Evolutionary conservation across 1,140 invertebrate species (phyloP), one percentile per base, ranked within the genome.

Genomic region (Atta texana): DNA sequence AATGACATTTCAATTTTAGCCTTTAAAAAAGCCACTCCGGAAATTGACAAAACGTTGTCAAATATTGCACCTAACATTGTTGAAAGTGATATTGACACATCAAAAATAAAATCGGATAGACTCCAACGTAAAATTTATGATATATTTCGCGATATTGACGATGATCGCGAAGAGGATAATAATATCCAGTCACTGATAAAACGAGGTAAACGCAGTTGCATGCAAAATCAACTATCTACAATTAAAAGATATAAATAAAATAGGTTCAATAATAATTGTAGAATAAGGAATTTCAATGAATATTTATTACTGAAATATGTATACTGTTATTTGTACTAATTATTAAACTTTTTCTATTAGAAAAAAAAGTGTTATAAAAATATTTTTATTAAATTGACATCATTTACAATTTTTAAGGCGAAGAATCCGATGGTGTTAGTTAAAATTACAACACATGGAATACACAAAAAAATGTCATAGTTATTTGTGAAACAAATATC

Each of bases 1-100:
- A 59, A 61, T 55, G 34, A 59, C 7, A 14, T 63, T 61, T 51
- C 3, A 72, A 31, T 82, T 75, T 24, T 61, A 84, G 69, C 14
- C 2, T 84, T 51, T 3, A 49, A 24, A 49, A 18, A 59, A 61
- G n/a, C 0, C 6, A 18, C 18, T 61, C 3, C 21, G 2, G 24
- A 82, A 59, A 49, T 49, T 59, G 10, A 28, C 31, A 63, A 31
- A 61, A 0, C 21, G 55, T 24, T 14, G 5, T 63, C 39, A 16
- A 81, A 57, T 57, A 49, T 81, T 28, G 28, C 16, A 57, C 34
- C 55, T 34, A 44, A 3, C n/a, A n/a, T n/a, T 12, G 39, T 49
- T 31, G 6, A 59, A 74, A 61, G 14, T 74, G n/a, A 8, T 28
- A 31, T 82, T 12, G 39, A 49, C 10, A 34, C 44, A 63, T 49